phyloP scores from a whole-genome alignment of 2,888 invertebrate genomes.

The Toxonevra muliebris region DNA sequence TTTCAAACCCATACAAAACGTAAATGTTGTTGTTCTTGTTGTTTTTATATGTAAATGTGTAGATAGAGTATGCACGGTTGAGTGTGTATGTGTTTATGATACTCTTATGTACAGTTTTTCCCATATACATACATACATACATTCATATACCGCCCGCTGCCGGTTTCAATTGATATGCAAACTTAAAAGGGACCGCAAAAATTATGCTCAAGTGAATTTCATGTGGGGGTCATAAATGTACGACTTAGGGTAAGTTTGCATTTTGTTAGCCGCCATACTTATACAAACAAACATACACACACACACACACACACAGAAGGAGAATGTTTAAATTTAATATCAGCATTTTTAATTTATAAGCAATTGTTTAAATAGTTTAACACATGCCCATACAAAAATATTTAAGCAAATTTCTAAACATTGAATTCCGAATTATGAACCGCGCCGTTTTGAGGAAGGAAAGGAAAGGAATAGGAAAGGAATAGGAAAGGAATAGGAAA shows the following conservation, averaged over 20 bases:
- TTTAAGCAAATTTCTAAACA: no score
- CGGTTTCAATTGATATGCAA: constrained; percentile 61
- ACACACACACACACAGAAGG: not conserved
- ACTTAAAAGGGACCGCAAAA: constrained; percentile 62
- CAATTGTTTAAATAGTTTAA: no score
- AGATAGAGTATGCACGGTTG: not conserved
- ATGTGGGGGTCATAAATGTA: not conserved
- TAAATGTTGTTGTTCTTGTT: not conserved
- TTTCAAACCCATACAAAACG: not conserved
- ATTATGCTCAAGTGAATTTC: constrained; percentile 59
- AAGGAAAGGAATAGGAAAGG: no score
- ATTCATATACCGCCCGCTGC: constrained; percentile 27
- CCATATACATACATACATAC: not conserved
- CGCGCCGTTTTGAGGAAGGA: no score
- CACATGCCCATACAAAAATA: no score
- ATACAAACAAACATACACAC: not conserved
- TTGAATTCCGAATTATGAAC: no score
- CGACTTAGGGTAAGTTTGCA: not conserved
- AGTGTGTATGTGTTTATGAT: not conserved
- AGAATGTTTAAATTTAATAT: no score
- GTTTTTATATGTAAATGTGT: not conserved
- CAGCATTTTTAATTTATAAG: no score
- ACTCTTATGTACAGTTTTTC: constrained; percentile 16
- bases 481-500: no score
- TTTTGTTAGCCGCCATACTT: not conserved